Percentiles rank a stretch among this genome's conserved stretches.
phyloP scores from a whole-genome alignment of 2,888 invertebrate species.

The Ashinkailepas kermadecensis region DNA sequence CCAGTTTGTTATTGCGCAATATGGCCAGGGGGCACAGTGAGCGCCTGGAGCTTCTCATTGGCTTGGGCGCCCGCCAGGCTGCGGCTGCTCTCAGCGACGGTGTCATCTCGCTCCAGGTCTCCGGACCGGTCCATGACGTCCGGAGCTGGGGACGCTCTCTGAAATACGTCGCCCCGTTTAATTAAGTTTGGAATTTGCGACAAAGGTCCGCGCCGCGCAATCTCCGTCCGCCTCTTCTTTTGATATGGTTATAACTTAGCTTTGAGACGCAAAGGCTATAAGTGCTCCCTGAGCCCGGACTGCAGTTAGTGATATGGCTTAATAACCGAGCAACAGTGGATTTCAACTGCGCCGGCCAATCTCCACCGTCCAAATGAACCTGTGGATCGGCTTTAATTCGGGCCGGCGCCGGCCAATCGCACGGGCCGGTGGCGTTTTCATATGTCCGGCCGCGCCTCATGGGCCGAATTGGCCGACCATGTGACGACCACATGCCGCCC shows the following conservation, averaged over 20 bases:
- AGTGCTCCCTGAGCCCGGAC: not conserved
- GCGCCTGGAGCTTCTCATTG: too few species aligned
- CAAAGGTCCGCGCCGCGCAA: not conserved
- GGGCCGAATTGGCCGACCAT: too few species aligned
- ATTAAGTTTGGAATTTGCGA: conserved; percentile 14
- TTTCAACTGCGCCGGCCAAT: not conserved
- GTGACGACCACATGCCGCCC: too few species aligned
- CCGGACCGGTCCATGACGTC: too few species aligned
- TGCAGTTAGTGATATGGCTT: conserved; percentile 11
- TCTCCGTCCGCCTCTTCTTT: not conserved
- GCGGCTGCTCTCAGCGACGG: too few species aligned
- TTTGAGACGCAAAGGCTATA: not conserved
- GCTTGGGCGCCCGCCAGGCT: too few species aligned
- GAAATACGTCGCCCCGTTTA: not conserved
- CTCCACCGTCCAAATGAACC: not conserved
- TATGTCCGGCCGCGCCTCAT: too few species aligned
- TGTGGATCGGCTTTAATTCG: conserved; percentile 5
- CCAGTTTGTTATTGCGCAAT: too few species aligned
- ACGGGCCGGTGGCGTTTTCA: not conserved
- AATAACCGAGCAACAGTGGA: conserved; percentile 11
- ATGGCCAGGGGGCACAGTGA: too few species aligned
- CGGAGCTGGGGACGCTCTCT: not conserved
- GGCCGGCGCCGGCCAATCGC: not conserved
- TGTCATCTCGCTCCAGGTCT: too few species aligned
- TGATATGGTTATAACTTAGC: conserved; percentile 9